A percentile compares a stretch with the other conserved stretches of the same genome.
Evolutionary conservation across 2,113 vertebrate species (phyloP).

Genomic region (Rhinopithecus roxellana): DNA sequence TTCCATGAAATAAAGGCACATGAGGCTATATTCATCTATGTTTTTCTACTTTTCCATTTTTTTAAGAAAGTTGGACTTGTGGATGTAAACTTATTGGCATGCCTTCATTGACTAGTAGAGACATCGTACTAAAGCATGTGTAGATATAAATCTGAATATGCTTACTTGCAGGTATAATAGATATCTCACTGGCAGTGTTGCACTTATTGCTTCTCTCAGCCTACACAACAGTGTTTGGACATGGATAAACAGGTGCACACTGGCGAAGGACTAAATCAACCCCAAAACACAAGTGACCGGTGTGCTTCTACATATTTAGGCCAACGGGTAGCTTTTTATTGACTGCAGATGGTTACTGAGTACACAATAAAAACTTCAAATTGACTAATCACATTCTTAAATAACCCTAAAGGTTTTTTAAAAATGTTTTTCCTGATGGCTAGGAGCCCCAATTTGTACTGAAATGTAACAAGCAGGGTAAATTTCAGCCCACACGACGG

Average conservation of each 20-base stretch:
- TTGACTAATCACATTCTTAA: constrained; percentile 38
- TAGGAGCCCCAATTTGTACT: background rate
- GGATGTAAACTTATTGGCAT: constrained; percentile 20
- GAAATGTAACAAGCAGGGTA: background rate
- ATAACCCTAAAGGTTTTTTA: background rate
- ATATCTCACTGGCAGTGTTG: background rate
- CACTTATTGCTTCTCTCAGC: background rate
- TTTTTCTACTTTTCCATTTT: constrained; percentile 43
- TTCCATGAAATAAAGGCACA: constrained; percentile 52
- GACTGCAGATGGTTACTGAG: constrained; percentile 63
- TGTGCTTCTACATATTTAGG: background rate
- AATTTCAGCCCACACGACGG: background rate
- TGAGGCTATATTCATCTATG: background rate
- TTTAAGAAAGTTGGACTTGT: constrained; percentile 44
- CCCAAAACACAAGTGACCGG: constrained; percentile 50
- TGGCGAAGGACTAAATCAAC: constrained; percentile 1
- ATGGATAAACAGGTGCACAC: constrained; percentile 37
- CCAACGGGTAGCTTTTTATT: constrained; percentile 52
- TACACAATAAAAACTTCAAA: constrained; percentile 23
- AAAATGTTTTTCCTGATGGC: background rate
- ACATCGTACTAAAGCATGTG: background rate
- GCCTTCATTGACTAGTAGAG: background rate
- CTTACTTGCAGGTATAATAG: constrained; percentile 11
- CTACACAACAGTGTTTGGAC: background rate
- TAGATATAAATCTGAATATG: background rate